A percentile compares a stretch with the other conserved stretches of the same genome.
phyloP scores from a whole-genome alignment of 2,797 vertebrate species.

The Notamacropus eugenii region DNA sequence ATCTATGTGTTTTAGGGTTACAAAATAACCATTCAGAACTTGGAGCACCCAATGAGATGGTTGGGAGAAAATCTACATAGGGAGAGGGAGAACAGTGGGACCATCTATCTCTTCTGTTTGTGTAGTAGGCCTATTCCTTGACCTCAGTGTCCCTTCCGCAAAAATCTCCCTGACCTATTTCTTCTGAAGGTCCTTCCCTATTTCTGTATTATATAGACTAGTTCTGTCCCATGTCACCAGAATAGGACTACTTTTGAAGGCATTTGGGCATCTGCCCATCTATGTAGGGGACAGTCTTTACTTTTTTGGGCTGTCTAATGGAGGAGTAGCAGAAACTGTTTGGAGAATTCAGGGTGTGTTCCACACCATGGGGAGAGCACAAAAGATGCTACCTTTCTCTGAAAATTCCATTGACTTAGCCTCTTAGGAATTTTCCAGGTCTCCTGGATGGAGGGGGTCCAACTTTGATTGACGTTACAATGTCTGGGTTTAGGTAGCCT shows the following conservation, averaged over 20 bases:
- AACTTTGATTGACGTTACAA: neutral
- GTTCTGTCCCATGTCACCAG: neutral
- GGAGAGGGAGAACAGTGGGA: neutral
- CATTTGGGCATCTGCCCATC: neutral
- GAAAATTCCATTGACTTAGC: neutral
- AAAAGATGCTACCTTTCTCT: neutral
- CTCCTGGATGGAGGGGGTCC: neutral
- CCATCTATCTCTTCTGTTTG: neutral
- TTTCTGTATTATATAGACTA: neutral
- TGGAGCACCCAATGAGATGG: neutral
- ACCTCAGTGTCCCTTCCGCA: neutral
- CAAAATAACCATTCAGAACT: neutral
- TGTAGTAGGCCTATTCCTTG: neutral
- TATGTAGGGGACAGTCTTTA: neutral
- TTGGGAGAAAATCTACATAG: neutral
- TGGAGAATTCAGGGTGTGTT: neutral
- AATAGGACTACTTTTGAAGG: neutral
- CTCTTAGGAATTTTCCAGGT: neutral
- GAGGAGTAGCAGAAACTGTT: neutral
- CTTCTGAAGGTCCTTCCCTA: neutral
- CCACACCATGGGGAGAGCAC: neutral
- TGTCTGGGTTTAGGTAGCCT: neutral
- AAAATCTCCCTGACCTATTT: neutral
- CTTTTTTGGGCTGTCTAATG: neutral
- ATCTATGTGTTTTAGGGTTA: neutral